phyloP scores from a whole-genome alignment of 2,888 invertebrate genomes.

The Aporophyla nigra region DNA sequence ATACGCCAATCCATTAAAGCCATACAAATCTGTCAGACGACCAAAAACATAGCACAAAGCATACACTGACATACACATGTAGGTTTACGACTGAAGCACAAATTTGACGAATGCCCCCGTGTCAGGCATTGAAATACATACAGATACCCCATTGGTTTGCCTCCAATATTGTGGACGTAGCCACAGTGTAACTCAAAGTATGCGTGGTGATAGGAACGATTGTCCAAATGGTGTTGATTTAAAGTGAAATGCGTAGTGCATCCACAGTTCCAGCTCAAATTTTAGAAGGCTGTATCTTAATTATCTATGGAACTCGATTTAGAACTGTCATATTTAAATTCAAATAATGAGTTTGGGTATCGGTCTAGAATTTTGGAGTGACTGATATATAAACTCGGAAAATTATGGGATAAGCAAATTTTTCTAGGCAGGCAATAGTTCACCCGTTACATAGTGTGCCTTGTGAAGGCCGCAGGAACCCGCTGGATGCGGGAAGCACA shows the following conservation, averaged over 20 bases:
- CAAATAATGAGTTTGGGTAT: neutral
- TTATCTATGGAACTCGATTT: neutral
- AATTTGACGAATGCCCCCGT: conserved; percentile 48
- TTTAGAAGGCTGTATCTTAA: no score
- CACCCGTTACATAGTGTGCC: no score
- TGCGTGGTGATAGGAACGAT: neutral
- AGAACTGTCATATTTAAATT: neutral
- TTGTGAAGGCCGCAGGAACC: no score
- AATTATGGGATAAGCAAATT: no score
- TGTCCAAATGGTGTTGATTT: neutral
- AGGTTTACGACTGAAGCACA: conserved; percentile 11
- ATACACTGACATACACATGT: neutral
- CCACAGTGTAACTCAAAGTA: neutral
- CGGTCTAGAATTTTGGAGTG: no score
- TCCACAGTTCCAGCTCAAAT: neutral
- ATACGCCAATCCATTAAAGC: neutral
- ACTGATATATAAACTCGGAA: no score
- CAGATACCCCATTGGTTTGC: conserved; percentile 2
- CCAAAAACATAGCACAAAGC: conserved; percentile 14
- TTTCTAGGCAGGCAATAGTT: no score
- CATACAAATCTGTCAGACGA: neutral
- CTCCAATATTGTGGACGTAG: conserved; percentile 13
- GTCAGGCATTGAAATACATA: conserved; percentile 12
- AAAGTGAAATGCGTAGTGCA: neutral
- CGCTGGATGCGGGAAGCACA: no score